Percentiles rank a stretch among this genome's conserved stretches.
Conservation (phyloP, 2,888 invertebrate species). For the Tipula unca region DNA sequence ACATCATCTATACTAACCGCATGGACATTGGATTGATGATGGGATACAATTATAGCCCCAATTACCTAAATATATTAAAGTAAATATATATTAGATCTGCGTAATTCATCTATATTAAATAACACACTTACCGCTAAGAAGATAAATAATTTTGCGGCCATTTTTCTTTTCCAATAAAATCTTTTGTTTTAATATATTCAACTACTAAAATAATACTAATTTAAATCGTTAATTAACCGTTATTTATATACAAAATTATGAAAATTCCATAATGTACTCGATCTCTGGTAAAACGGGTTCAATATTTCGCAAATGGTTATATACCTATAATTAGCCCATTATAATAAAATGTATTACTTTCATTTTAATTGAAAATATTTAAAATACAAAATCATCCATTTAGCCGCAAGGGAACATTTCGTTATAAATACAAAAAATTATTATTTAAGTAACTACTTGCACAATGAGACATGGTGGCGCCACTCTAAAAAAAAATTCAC, state of each 20-base stretch:
- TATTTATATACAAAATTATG: background rate
- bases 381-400: background rate
- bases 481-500: background rate
- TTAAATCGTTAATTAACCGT: background rate
- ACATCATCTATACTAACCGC: background rate
- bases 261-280: background rate
- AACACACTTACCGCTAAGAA: background rate
- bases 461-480: background rate
- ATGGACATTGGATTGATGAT: background rate
- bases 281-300: background rate
- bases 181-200: background rate
- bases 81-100: background rate
- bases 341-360: background rate
- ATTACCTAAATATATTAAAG: background rate
- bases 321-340: background rate
- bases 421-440: background rate
- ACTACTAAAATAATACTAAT: background rate
- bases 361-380: background rate
- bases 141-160: background rate
- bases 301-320: background rate
- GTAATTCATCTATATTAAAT: background rate
- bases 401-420: background rate
- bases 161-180: background rate
- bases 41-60: background rate
- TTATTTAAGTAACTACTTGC: background rate